Conservation (phyloP, 2,113 vertebrate species). For the Brachyhypopomus occidentalis region DNA sequence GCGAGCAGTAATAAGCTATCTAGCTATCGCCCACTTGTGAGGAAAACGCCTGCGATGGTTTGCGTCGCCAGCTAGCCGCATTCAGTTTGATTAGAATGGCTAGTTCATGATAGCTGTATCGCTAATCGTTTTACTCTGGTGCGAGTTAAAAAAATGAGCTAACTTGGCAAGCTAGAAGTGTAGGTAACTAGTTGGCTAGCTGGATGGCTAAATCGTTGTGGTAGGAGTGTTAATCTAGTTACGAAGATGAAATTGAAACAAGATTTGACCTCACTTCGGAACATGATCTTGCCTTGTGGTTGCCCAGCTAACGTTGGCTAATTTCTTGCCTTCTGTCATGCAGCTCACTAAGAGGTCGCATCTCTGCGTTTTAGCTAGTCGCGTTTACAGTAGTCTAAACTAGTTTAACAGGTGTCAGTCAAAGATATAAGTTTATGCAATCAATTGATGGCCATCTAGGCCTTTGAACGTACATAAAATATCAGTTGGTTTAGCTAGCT, state of each 20-base stretch:
- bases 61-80: not conserved
- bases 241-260: not conserved
- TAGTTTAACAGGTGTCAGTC: not conserved
- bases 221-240: not conserved
- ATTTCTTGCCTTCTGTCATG: not conserved
- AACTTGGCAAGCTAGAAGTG: no score
- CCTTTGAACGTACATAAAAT: constrained; percentile 37
- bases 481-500: constrained; percentile 31
- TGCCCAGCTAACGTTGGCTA: not conserved
- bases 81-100: not conserved
- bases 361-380: not conserved
- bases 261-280: not conserved
- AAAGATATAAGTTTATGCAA: not conserved
- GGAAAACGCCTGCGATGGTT: not conserved
- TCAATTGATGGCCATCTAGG: constrained; percentile 9
- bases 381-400: not conserved
- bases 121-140: not conserved
- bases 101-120: no score
- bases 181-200: constrained; percentile 46
- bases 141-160: not conserved
- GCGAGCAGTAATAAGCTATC: not conserved
- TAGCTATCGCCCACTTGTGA: not conserved
- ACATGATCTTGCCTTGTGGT: not conserved
- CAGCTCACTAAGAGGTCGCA: not conserved
- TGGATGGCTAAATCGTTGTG: constrained; percentile 41